These are phyloP conservation scores for Oreochromis spilurus DNA, from an alignment of 2,113 vertebrate species.

Conservation along the genomic window DNA sequence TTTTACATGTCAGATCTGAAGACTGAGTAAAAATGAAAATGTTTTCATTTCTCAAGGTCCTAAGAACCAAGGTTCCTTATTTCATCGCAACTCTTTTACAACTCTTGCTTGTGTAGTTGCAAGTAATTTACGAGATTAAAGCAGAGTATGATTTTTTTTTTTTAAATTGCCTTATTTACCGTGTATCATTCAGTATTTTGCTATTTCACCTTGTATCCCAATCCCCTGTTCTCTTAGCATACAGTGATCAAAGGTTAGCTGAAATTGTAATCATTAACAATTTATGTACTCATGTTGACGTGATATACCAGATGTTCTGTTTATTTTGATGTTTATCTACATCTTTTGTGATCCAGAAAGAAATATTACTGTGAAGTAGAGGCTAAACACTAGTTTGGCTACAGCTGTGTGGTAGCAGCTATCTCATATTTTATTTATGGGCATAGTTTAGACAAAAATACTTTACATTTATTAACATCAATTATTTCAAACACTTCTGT, in stretches of 20 bases:
- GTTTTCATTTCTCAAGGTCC: background rate
- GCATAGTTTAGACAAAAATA: background rate
- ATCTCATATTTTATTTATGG: background rate
- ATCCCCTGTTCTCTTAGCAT: background rate
- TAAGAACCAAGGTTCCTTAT: background rate
- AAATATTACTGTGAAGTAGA: background rate
- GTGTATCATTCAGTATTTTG: background rate
- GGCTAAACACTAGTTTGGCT: background rate
- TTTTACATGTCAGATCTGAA: background rate
- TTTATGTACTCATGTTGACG: background rate
- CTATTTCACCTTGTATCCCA: background rate
- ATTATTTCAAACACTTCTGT: conserved; percentile 9
- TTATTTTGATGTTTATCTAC: background rate
- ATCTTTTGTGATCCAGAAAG: background rate
- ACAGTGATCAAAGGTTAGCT: background rate
- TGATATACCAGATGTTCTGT: background rate
- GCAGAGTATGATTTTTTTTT: background rate
- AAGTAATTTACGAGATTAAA: background rate
- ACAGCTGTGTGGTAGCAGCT: background rate
- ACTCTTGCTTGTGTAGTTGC: background rate
- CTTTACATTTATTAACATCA: background rate
- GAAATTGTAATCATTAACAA: background rate
- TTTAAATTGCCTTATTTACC: background rate
- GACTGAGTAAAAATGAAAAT: background rate
- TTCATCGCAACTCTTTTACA: background rate